Conservation (phyloP, 2,888 invertebrate species). For the Yponomeuta malinellus region DNA sequence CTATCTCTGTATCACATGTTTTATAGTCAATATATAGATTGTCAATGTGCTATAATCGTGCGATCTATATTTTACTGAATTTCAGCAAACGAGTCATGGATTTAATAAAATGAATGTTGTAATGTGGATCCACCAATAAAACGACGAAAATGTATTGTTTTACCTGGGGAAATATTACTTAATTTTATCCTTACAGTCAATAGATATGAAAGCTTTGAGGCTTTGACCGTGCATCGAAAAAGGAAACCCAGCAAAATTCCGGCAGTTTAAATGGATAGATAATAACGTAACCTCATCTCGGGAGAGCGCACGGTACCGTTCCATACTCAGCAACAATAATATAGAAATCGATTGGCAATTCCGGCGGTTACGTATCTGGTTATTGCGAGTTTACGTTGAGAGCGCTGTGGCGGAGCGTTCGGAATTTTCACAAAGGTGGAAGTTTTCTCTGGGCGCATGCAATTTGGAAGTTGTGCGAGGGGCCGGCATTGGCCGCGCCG, state of each 20-base stretch:
- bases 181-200: background rate
- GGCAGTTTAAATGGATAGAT: conserved; percentile 3
- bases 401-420: conserved; percentile 52
- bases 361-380: conserved; percentile 49
- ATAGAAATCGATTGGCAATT: conserved; percentile 53
- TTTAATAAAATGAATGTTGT: no score
- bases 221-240: background rate
- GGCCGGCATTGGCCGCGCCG: conserved; percentile 29
- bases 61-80: no score
- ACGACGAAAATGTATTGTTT: no score
- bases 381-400: conserved; percentile 54
- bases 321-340: conserved; percentile 31
- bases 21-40: no score
- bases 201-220: background rate
- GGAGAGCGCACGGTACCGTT: conserved; percentile 1
- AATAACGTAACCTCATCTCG: conserved; percentile 2
- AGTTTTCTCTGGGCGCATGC: conserved; percentile 59
- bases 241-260: background rate
- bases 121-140: no score
- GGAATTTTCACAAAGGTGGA: conserved; percentile 63
- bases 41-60: no score
- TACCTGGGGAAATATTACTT: no score
- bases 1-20: no score
- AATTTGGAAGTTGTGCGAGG: conserved; percentile 60
- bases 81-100: no score